Conservation (phyloP, 2,113 vertebrate genomes). For the Oreotrochilus melanogaster region DNA sequence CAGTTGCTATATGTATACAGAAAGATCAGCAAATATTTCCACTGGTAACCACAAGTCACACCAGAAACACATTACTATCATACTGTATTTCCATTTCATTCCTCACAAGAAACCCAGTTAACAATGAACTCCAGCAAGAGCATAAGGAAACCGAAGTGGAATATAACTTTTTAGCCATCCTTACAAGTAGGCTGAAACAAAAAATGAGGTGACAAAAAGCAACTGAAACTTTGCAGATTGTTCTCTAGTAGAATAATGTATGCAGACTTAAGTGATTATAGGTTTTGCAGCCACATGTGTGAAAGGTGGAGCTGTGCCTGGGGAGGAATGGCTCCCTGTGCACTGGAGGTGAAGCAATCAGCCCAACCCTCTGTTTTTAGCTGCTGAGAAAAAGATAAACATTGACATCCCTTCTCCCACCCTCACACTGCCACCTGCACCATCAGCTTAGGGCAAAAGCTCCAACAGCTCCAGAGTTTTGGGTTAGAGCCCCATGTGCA, state of each 20-base stretch:
- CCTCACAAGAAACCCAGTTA: not conserved
- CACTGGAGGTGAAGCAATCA: not conserved
- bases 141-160: not conserved
- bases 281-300: not conserved
- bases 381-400: not conserved
- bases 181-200: not conserved
- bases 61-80: not conserved
- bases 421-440: not conserved
- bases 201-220: not conserved
- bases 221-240: not conserved
- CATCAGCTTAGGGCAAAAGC: not conserved
- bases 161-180: not conserved
- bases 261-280: not conserved
- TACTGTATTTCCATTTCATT: not conserved
- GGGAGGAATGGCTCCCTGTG: no score
- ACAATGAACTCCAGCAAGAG: not conserved
- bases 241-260: not conserved
- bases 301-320: not conserved
- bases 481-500: fast-evolving
- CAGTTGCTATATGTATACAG: conserved; percentile 19
- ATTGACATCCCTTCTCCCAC: not conserved
- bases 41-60: not conserved
- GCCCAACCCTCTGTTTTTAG: not conserved
- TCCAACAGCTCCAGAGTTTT: not conserved
- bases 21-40: conserved; percentile 48